Base-by-base conservation (phyloP, 2,888 invertebrate species). In the Tenthredo amoena region DNA sequence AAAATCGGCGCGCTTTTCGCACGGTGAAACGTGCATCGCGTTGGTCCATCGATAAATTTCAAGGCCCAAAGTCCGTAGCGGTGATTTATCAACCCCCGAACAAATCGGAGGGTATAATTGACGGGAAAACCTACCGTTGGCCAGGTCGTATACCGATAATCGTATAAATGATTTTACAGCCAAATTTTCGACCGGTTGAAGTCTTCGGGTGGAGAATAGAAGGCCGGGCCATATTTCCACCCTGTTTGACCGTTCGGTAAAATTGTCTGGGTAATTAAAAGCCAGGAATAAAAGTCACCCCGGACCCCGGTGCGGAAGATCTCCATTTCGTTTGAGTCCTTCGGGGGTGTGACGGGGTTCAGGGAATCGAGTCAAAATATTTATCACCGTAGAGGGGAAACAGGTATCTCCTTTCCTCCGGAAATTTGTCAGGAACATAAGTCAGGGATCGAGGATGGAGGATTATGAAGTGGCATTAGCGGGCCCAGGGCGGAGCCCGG, bases 131-230 rank as follows among this genome's bases (percentile, higher is more conserved):
- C 26, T 77, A n/a, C 77, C 31, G 31, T 77, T n/a, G 55, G 18
- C 34, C 50, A 34, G 50, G 77, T 83, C 82, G 74, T 71, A 84
- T 85, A 86, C 77, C 84, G 85, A 88, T 86, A 84, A 86, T 79
- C 65, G 84, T 72, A 84, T 85, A 87, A 86, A 88, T 86, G 87
- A 86, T 86, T 87, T 88, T 88, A 87, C 84, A 72, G 83, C 82
- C 85, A 62, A 72, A 21, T 72, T 15, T 72, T n/a, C 18, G 34
- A 37, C 5, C 34, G 15, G 34, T 6, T 6, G 15, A 34, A 34
- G 5, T 15, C 34, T 12, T 1, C 10, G 68, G 68, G 21, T 26
- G 26, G 6, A 65, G 21, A 65, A 65, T n/a, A 7, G 18, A 50
- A 18, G 6, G 18, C 18, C 50, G 18, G 50, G 37, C n/a, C n/a